Percentiles rank a stretch among this genome's conserved stretches.
These are phyloP conservation scores for Eupeodes latifasciatus DNA, from an alignment of 2,888 invertebrate species.

Conservation along the genomic window DNA sequence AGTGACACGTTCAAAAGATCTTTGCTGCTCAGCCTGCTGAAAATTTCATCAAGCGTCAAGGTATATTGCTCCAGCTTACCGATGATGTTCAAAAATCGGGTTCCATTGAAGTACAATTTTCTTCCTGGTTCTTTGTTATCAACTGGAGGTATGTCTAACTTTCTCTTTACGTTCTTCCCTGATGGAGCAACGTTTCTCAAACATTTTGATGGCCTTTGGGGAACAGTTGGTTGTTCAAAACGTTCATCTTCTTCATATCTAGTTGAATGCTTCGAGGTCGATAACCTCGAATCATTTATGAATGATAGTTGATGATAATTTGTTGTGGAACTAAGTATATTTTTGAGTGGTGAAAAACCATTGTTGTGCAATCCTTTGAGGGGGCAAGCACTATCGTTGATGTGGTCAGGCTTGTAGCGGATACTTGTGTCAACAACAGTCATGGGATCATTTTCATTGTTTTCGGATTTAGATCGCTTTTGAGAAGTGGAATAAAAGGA, in stretches of 20 bases:
- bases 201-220: slow-evolving; percentile 53
- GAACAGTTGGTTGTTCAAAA: slow-evolving; percentile 19
- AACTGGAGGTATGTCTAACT: slow-evolving; percentile 53
- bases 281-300: slow-evolving; percentile 13
- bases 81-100: slow-evolving; percentile 55
- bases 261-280: slow-evolving; percentile 31
- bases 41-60: slow-evolving; percentile 47
- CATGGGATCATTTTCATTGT: slow-evolving; percentile 59
- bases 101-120: slow-evolving; percentile 47
- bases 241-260: background rate
- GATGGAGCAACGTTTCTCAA: slow-evolving; percentile 33
- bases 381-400: slow-evolving; percentile 24
- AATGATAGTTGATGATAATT: slow-evolving; percentile 11
- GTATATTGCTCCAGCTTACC: slow-evolving; percentile 47
- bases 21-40: slow-evolving; percentile 39
- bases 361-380: slow-evolving; percentile 26
- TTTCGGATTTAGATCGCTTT: slow-evolving; percentile 57
- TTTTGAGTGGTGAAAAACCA: slow-evolving; percentile 13
- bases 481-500: slow-evolving; percentile 29
- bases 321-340: slow-evolving; percentile 26
- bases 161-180: slow-evolving; percentile 53
- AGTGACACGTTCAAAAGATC: slow-evolving; percentile 56
- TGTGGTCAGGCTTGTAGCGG: slow-evolving; percentile 6
- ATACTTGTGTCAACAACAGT: slow-evolving; percentile 32
- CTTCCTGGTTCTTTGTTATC: background rate